phyloP scores from a whole-genome alignment of 2,797 vertebrate genomes.

The Lepus oiostolus region DNA sequence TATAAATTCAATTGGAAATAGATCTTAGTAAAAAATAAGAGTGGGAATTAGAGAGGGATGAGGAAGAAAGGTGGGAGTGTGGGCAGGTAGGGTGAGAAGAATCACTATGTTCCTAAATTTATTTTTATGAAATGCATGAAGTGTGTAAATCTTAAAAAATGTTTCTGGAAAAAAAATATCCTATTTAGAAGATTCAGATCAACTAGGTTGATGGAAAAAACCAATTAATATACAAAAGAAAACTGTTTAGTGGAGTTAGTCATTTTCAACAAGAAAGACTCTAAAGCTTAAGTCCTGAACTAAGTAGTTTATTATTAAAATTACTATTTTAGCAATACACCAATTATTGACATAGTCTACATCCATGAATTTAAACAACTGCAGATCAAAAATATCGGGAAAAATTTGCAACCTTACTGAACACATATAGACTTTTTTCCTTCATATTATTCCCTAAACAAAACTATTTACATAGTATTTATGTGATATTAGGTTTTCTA shows the following conservation, averaged over 20 bases:
- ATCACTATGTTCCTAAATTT: no score
- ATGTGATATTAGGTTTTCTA: background rate
- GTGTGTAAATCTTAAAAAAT: no score
- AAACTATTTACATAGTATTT: background rate
- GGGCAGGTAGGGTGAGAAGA: no score
- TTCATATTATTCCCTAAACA: background rate
- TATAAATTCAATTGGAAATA: no score
- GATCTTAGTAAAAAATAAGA: no score
- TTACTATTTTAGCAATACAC: background rate
- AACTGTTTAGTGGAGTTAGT: background rate
- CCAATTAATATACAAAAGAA: background rate
- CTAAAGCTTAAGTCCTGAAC: slow-evolving; percentile 13
- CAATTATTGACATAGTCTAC: no score
- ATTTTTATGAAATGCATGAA: no score
- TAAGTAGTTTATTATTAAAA: background rate
- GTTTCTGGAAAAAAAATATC: background rate
- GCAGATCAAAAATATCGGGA: background rate
- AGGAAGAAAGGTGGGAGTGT: no score
- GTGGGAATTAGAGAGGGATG: no score
- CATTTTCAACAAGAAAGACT: background rate
- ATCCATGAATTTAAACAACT: background rate
- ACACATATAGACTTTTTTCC: background rate
- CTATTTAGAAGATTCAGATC: background rate
- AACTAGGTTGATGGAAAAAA: slow-evolving; percentile 56
- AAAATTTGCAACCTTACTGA: background rate